Evolutionary conservation across 2,888 invertebrate species (phyloP).

Genomic region (Standfussiana lucernea): DNA sequence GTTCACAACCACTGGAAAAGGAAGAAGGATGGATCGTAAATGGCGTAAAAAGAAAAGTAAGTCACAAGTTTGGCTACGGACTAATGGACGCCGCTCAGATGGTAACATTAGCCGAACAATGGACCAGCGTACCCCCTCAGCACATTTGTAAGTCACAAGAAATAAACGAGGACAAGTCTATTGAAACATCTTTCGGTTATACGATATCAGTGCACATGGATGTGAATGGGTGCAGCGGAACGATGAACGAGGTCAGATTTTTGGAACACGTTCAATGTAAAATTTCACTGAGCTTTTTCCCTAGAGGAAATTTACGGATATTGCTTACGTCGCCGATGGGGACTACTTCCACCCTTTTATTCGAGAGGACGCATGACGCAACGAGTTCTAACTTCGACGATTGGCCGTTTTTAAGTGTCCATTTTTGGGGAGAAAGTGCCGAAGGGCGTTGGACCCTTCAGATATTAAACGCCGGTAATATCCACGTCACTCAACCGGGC

Average conservation of each 20-base stretch:
- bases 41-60: constrained; percentile 97
- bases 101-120: constrained; percentile 97
- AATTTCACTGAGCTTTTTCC: constrained; percentile 97
- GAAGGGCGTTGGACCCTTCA: constrained; percentile 97
- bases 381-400: constrained; percentile 98
- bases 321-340: constrained; percentile 97
- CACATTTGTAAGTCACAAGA: constrained; percentile 98
- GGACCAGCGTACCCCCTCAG: constrained; percentile 98
- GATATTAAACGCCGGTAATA: constrained; percentile 93
- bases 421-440: constrained; percentile 99
- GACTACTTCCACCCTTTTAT: constrained; percentile 97
- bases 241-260: constrained; percentile 96
- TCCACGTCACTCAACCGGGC: constrained; percentile 96
- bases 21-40: constrained; percentile 98
- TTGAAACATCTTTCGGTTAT: constrained; percentile 94
- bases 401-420: constrained; percentile 99
- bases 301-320: constrained; percentile 97
- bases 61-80: constrained; percentile 99
- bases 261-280: constrained; percentile 99
- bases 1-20: constrained; percentile 96
- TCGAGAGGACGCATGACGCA: constrained; percentile 97
- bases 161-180: constrained; percentile 95
- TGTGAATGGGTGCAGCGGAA: constrained; percentile 97
- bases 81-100: constrained; percentile 99
- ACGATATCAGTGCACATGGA: constrained; percentile 96